Conservation (phyloP, 2,797 vertebrate species). For the Pangasius sanitwongsei region DNA sequence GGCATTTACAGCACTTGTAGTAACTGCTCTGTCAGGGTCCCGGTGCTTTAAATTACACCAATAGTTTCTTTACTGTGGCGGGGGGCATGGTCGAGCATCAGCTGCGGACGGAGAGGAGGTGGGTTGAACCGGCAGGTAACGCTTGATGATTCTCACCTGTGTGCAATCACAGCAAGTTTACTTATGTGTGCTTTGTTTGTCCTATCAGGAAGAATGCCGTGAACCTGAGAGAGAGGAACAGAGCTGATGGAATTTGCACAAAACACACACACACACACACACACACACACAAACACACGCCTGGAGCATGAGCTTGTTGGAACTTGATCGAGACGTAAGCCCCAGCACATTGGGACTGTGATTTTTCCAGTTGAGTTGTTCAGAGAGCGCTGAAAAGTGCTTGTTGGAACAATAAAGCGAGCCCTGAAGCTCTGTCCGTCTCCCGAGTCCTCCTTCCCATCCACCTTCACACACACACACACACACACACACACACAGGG, state of each 20-base stretch:
- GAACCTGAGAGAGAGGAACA: background rate
- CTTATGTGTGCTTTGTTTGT: too few relatives aligned
- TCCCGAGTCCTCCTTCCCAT: background rate
- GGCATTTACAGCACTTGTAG: background rate
- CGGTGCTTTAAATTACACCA: background rate
- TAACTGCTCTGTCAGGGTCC: background rate
- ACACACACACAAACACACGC: background rate
- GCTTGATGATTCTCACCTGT: too few relatives aligned
- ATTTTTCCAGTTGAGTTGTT: background rate
- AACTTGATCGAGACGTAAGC: background rate
- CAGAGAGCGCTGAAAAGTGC: background rate
- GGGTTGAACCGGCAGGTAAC: too few relatives aligned
- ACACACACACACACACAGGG: background rate
- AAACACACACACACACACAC: background rate
- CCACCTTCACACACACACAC: background rate
- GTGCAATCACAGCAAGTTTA: too few relatives aligned
- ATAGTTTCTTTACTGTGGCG: too few relatives aligned
- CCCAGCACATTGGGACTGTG: background rate
- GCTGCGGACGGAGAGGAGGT: too few relatives aligned
- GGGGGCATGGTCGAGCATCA: too few relatives aligned
- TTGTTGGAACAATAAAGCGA: background rate
- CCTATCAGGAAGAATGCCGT: background rate
- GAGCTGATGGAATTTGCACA: too few relatives aligned
- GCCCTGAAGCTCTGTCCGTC: background rate
- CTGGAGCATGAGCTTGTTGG: background rate